Evolutionary conservation across 2,113 vertebrate species (phyloP).

Genomic region (Calidris pygmaea): DNA sequence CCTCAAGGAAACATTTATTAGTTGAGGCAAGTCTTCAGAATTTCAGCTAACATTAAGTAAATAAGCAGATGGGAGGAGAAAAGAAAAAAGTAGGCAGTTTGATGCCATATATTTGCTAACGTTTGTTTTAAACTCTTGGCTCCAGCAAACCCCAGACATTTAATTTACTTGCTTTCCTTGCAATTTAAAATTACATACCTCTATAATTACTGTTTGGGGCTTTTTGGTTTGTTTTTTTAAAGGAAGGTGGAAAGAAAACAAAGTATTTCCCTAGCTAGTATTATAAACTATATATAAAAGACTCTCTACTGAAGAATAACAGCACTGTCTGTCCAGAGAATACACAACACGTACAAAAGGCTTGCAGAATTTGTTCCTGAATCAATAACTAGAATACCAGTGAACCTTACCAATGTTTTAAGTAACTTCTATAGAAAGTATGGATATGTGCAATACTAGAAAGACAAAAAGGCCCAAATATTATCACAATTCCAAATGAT

Average conservation of each 20-base stretch:
- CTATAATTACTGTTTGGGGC: not conserved
- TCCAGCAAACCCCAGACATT: not conserved
- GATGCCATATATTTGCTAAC: not conserved
- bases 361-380: not conserved
- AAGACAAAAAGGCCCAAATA: not conserved
- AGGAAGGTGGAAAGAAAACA: not conserved
- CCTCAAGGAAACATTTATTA: not conserved
- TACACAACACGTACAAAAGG: not conserved
- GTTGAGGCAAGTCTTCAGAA: not conserved
- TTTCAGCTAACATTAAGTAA: not conserved
- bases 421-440: not conserved
- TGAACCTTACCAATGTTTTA: not conserved
- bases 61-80: not conserved
- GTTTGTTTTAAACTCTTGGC: not conserved
- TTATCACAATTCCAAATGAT: not conserved
- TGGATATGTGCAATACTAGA: not conserved
- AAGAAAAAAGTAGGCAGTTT: not conserved
- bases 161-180: constrained; percentile 25
- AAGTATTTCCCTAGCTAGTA: not conserved
- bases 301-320: not conserved
- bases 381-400: not conserved
- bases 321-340: not conserved
- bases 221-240: not conserved
- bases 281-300: not conserved
- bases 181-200: constrained; percentile 40